These are phyloP conservation scores for Hippocampus guttulatus DNA, from an alignment of 2,113 vertebrate genomes.

Conservation along the genomic window DNA sequence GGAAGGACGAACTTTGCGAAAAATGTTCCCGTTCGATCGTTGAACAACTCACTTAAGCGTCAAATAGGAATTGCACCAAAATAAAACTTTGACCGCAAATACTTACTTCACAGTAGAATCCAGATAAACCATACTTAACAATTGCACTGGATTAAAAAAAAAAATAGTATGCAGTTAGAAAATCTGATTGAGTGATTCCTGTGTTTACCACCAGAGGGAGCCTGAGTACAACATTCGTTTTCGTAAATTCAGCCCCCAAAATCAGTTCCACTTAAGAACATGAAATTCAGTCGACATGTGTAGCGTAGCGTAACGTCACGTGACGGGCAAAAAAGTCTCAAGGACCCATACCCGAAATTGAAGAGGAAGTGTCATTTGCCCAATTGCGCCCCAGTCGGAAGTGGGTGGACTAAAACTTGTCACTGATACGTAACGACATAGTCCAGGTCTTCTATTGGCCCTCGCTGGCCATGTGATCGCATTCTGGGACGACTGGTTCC, in stretches of 20 bases:
- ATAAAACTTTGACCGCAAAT: no score
- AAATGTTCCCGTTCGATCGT: no score
- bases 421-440: not conserved
- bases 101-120: no score
- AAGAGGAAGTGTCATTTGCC: not conserved
- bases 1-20: slow-evolving; percentile 27
- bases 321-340: not conserved
- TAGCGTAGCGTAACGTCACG: not conserved
- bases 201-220: no score
- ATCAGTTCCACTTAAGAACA: not conserved
- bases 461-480: not conserved
- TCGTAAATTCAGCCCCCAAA: not conserved
- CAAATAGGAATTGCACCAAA: no score
- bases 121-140: no score
- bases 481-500: not conserved
- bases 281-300: not conserved
- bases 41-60: no score
- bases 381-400: not conserved
- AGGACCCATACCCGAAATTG: not conserved
- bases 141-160: no score
- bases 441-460: not conserved
- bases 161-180: no score
- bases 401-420: no score
- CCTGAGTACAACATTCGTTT: not conserved
- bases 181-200: no score